Conservation (phyloP, 2,113 vertebrate species). For the Rhinoderma darwinii region DNA sequence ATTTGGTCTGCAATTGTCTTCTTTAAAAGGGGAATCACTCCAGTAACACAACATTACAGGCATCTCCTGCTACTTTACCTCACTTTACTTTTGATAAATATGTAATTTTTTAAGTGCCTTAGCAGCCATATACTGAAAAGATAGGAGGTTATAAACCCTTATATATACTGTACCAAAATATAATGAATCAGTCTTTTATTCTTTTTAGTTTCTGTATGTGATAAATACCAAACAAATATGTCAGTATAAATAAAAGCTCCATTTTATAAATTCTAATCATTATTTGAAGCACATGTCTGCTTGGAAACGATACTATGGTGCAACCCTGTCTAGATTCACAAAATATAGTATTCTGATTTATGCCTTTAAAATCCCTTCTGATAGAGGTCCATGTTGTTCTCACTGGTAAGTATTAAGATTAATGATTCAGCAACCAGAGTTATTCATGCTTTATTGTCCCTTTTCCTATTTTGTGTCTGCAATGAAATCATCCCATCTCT, state of each 20-base stretch:
- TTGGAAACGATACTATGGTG: conserved; percentile 46
- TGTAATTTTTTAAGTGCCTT: not conserved
- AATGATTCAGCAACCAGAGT: conserved; percentile 42
- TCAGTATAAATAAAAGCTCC: conserved; percentile 28
- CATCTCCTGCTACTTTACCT: too few relatives aligned
- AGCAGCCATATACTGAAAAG: not conserved
- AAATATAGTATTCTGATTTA: conserved; percentile 42
- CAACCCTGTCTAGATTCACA: conserved; percentile 19
- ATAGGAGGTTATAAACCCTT: not conserved
- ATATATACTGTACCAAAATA: not conserved
- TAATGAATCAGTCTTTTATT: not conserved
- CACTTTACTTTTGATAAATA: not conserved
- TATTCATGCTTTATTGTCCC: conserved; percentile 44
- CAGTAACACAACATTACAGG: too few relatives aligned
- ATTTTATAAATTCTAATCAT: conserved; percentile 36
- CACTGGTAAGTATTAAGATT: conserved; percentile 47
- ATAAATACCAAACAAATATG: not conserved
- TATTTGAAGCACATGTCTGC: conserved; percentile 59
- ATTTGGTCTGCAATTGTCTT: too few relatives aligned
- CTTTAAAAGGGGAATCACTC: too few relatives aligned
- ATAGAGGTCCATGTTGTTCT: conserved; percentile 52
- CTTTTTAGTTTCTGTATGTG: not conserved
- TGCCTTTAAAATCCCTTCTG: conserved; percentile 48
- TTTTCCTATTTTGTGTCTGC: conserved; percentile 28
- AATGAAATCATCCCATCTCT: conserved; percentile 49